Conservation (phyloP, 2,797 vertebrate genomes). For the Coreius guichenoti region DNA sequence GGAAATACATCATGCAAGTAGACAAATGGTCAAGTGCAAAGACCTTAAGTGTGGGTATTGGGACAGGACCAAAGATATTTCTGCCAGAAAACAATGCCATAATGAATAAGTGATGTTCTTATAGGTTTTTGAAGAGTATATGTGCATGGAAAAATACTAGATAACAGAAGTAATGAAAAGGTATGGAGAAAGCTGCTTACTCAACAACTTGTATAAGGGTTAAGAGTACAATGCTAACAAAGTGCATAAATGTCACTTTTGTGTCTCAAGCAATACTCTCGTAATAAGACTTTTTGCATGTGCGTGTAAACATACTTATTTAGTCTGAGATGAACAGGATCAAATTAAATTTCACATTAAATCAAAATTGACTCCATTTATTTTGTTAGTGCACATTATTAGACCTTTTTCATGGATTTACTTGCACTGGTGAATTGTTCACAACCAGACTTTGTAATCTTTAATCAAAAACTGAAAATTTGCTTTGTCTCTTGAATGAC, state of each 20-base stretch:
- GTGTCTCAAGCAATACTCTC: too few relatives aligned
- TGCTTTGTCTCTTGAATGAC: background rate
- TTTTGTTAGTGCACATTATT: too few relatives aligned
- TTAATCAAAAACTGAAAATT: background rate
- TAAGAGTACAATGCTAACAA: background rate
- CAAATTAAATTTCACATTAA: too few relatives aligned
- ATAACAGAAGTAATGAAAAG: background rate
- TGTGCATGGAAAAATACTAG: background rate
- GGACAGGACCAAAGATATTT: background rate
- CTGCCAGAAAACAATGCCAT: background rate
- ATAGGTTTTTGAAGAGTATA: background rate
- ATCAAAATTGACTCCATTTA: too few relatives aligned
- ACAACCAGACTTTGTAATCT: too few relatives aligned
- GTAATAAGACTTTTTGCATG: background rate
- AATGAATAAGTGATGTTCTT: background rate
- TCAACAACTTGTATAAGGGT: background rate
- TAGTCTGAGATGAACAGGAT: background rate
- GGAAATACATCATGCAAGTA: background rate
- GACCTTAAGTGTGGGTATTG: background rate
- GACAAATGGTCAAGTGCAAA: background rate
- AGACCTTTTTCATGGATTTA: too few relatives aligned
- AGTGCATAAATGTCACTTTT: background rate
- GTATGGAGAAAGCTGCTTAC: background rate
- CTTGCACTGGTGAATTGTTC: too few relatives aligned
- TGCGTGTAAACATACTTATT: too few relatives aligned